These are phyloP conservation scores for Anagrus nilaparvatae DNA, from an alignment of 1,140 invertebrate genomes.

Conservation along the genomic window DNA sequence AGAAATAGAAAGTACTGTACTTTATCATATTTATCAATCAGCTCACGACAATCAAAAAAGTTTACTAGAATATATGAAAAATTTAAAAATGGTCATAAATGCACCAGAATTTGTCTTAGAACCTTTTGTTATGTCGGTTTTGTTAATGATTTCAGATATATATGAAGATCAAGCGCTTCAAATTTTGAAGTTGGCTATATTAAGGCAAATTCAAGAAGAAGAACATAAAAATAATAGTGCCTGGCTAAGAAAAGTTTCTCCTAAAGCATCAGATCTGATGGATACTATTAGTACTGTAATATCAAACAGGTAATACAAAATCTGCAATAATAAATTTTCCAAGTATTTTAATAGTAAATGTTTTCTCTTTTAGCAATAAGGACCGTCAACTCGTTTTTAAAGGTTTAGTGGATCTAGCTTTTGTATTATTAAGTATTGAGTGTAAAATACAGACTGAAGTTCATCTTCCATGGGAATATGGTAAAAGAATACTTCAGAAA, in stretches of 20 bases:
- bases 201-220: conserved; percentile 39
- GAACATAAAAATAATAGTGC: conserved; percentile 37
- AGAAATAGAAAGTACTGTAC: conserved; percentile 44
- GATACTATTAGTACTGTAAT: conserved; percentile 40
- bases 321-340: not conserved
- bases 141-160: conserved; percentile 40
- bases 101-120: conserved; percentile 44
- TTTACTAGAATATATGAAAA: conserved; percentile 43
- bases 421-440: conserved; percentile 39
- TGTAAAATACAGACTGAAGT: conserved; percentile 25
- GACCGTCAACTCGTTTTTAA: conserved; percentile 44
- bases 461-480: conserved; percentile 33
- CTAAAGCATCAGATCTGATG: conserved; percentile 31
- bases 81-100: conserved; percentile 39
- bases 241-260: conserved; percentile 43
- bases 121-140: conserved; percentile 44
- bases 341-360: conserved; percentile 1
- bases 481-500: conserved; percentile 41
- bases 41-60: conserved; percentile 38
- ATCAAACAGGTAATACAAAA: conserved; percentile 38
- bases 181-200: conserved; percentile 39
- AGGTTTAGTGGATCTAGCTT: conserved; percentile 45
- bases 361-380: conserved; percentile 33
- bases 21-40: conserved; percentile 46
- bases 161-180: conserved; percentile 44